Conservation (phyloP, 2,888 invertebrate genomes). For the Clanis bilineata region DNA sequence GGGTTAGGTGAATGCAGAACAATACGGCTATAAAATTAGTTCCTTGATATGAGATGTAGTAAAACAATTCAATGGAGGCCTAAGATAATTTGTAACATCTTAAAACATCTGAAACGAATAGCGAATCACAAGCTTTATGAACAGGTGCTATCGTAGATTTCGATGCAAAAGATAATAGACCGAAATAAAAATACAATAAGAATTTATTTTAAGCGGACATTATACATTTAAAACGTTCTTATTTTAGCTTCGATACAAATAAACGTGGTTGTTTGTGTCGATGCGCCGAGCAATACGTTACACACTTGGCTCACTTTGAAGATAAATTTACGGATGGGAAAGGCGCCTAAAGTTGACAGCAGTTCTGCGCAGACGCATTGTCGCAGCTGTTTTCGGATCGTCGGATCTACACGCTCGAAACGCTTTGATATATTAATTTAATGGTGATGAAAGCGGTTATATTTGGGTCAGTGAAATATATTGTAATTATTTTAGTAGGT, state of each 20-base stretch:
- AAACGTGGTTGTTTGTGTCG: conserved; percentile 51
- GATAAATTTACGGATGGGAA: conserved; percentile 68
- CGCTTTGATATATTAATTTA: conserved; percentile 10
- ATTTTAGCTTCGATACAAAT: conserved; percentile 54
- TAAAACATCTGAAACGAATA: not conserved
- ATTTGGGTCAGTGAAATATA: conserved; percentile 1
- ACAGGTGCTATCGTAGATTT: not conserved
- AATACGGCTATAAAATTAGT: too few relatives aligned
- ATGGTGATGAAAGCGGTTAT: conserved; percentile 16
- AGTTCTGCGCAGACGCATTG: conserved; percentile 51
- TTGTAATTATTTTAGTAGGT: not conserved
- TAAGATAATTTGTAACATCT: not conserved
- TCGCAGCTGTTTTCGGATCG: conserved; percentile 54
- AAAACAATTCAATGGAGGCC: not conserved
- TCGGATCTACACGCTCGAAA: conserved; percentile 16
- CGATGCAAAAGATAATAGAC: conserved; percentile 8
- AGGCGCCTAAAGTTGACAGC: conserved; percentile 57
- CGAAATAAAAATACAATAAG: conserved; percentile 36
- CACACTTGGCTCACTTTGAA: conserved; percentile 60
- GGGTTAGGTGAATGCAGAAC: too few relatives aligned
- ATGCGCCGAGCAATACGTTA: conserved; percentile 63
- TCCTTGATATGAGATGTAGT: not conserved
- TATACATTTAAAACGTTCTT: conserved; percentile 51
- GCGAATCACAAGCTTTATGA: not conserved
- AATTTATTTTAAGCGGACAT: conserved; percentile 33